These are phyloP conservation scores for Hippopotamus amphibius DNA, from an alignment of 2,113 vertebrate genomes.

Conservation along the genomic window DNA sequence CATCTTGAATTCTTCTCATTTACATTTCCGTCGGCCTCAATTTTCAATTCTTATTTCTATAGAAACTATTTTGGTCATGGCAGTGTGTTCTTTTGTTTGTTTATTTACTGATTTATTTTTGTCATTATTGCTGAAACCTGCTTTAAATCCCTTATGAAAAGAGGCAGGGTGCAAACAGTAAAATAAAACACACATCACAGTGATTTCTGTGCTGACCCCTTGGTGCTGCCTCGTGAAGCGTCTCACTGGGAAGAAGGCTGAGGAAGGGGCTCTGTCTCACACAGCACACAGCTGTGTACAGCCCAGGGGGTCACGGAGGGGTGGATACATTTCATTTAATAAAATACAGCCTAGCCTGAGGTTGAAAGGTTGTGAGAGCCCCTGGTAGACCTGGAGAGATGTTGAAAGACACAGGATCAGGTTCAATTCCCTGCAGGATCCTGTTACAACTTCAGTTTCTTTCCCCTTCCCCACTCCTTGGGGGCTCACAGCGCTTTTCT, in stretches of 20 bases:
- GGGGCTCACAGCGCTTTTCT: neutral
- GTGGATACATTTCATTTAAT: constrained; percentile 19
- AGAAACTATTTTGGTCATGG: neutral
- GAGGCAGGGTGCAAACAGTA: neutral
- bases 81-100: neutral
- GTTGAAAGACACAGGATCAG: constrained; percentile 51
- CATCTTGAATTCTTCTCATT: neutral
- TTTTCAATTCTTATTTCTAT: neutral
- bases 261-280: neutral
- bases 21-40: neutral
- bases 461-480: neutral
- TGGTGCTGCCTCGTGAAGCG: neutral
- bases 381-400: neutral
- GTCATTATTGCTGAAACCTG: neutral
- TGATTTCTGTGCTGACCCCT: neutral
- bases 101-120: neutral
- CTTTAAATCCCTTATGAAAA: neutral
- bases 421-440: constrained; percentile 39
- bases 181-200: neutral
- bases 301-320: no score
- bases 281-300: neutral
- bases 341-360: constrained; percentile 38
- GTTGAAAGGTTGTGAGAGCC: constrained; percentile 47
- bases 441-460: neutral
- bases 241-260: neutral